Evolutionary conservation across 2,113 vertebrate species (phyloP).

Genomic region (Atlantisia rogersi): DNA sequence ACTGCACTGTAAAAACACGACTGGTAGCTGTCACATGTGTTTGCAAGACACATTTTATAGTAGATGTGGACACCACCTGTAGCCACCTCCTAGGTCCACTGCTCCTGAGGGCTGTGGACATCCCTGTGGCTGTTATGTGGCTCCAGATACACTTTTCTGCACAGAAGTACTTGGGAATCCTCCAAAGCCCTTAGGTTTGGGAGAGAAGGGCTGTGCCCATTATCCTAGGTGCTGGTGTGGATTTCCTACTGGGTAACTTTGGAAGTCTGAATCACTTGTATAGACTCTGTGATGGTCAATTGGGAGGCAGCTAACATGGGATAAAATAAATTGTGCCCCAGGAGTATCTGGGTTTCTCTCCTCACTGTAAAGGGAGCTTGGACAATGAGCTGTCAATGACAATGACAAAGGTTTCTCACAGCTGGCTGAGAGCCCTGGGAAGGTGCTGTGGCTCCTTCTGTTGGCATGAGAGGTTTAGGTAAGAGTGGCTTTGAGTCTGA

Average conservation of each 20-base stretch:
- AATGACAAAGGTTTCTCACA: not conserved
- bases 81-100: not conserved
- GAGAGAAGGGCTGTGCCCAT: not conserved
- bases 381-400: not conserved
- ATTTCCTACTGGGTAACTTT: not conserved
- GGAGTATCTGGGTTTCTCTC: not conserved
- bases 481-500: not conserved
- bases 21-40: not conserved
- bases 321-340: not conserved
- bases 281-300: not conserved
- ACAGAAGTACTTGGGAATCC: not conserved
- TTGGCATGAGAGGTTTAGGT: not conserved
- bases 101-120: not conserved
- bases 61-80: not conserved
- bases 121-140: not conserved
- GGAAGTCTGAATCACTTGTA: not conserved
- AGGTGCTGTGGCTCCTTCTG: not conserved
- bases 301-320: not conserved
- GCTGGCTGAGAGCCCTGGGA: not conserved
- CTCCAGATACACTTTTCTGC: not conserved
- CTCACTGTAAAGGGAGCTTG: not conserved
- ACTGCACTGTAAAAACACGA: not conserved
- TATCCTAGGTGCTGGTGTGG: not conserved
- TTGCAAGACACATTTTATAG: not conserved
- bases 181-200: not conserved